Evolutionary conservation across 2,888 invertebrate genomes (phyloP).

Genomic region (Cecidostiba fungosa): DNA sequence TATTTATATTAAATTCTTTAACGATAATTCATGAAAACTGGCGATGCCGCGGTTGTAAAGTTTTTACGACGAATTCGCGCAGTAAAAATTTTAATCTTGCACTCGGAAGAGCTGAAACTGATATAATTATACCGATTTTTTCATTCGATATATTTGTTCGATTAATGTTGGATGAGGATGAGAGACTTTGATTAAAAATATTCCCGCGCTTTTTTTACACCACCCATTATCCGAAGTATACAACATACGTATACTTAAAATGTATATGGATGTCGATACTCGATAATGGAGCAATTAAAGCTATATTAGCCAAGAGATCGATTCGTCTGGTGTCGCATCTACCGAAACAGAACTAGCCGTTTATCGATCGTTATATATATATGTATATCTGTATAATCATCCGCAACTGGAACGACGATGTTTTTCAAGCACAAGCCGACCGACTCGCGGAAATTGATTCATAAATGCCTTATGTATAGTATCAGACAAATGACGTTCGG

Average conservation of each 20-base stretch:
- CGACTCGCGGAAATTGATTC: slow-evolving; percentile 47
- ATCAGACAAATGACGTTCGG: slow-evolving; percentile 8
- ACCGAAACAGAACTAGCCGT: neutral
- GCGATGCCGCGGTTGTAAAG: neutral
- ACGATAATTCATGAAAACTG: neutral
- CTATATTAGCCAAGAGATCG: neutral
- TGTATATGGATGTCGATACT: neutral
- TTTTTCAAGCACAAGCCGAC: neutral
- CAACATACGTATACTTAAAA: too few species aligned
- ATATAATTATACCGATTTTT: neutral
- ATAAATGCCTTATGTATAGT: slow-evolving; percentile 46
- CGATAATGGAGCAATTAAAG: neutral
- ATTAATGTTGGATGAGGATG: too few species aligned
- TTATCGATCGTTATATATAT: neutral
- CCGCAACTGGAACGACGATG: slow-evolving; percentile 3
- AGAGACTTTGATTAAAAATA: too few species aligned
- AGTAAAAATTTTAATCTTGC: neutral
- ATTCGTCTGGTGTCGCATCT: neutral
- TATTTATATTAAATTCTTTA: neutral
- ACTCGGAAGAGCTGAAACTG: neutral
- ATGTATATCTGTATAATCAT: too few species aligned
- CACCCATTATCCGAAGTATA: too few species aligned
- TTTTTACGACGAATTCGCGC: neutral
- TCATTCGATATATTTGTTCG: neutral
- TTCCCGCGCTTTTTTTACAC: too few species aligned